Conservation (phyloP, 2,797 vertebrate genomes). For the Xenopus petersii region DNA sequence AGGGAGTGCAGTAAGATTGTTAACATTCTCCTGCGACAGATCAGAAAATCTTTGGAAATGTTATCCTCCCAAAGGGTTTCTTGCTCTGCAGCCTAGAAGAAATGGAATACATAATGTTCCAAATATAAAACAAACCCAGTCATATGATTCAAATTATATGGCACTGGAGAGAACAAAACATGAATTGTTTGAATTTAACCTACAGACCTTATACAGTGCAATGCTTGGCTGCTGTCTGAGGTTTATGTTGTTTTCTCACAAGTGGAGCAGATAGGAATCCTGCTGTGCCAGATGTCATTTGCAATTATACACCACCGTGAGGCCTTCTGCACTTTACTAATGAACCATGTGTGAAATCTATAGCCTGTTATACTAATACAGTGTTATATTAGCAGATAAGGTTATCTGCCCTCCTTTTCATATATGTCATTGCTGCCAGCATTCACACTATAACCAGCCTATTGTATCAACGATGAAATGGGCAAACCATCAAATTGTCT, state of each 20-base stretch:
- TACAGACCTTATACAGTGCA: slow-evolving; percentile 9
- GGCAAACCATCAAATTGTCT: too few relatives aligned
- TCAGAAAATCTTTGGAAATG: slow-evolving; percentile 33
- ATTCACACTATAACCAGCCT: too few relatives aligned
- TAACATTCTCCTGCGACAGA: slow-evolving; percentile 32
- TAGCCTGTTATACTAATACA: too few relatives aligned
- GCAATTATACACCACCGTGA: too few relatives aligned
- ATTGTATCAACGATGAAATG: too few relatives aligned
- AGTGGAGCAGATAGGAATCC: slow-evolving; percentile 9
- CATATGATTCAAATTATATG: slow-evolving; percentile 32
- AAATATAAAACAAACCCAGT: slow-evolving; percentile 31
- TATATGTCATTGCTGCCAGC: too few relatives aligned
- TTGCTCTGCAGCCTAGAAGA: slow-evolving; percentile 10
- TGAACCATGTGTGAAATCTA: too few relatives aligned
- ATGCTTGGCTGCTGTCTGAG: slow-evolving; percentile 15
- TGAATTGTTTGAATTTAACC: slow-evolving; percentile 13
- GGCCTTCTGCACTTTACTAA: too few relatives aligned
- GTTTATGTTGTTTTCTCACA: slow-evolving; percentile 10
- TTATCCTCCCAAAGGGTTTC: slow-evolving; percentile 28
- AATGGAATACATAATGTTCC: slow-evolving; percentile 36
- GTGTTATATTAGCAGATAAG: too few relatives aligned
- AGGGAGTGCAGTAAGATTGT: slow-evolving; percentile 35
- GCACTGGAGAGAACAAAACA: slow-evolving; percentile 8
- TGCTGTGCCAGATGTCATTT: too few relatives aligned
- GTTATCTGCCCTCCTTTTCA: too few relatives aligned